Evolutionary conservation across 2,888 invertebrate genomes (phyloP), one percentile per base, ranked within the genome.

Genomic region (Bombylius major): DNA sequence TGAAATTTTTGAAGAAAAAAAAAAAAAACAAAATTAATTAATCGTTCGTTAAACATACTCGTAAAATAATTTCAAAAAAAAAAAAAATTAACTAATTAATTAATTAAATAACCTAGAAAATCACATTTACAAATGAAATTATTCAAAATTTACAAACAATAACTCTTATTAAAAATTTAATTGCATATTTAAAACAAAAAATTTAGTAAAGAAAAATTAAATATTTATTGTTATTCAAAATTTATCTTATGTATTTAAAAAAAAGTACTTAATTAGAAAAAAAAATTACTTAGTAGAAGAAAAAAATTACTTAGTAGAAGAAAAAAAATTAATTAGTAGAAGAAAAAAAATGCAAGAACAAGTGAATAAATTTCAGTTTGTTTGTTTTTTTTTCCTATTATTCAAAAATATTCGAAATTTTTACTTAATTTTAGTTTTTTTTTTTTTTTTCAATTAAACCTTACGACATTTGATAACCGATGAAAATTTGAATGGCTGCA

Each of bases 401-500:
- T n/a, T 8, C 11, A 1, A 11, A 42, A 42, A 42, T 42, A 11
- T 42, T 11, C 11, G 11, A 36, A 44, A 45, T 14, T 45, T 45
- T 7, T 7, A 1, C 6, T 5, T 14, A 45, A 14, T 46, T 55
- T 50, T 53, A 23, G 47, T 55, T n/a, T 50, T 54, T 54, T 39
- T 45, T 32, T 45, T 36, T 48, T 58, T 42, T 39, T 46, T 31
- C 6, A 9, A 56, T 46, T 42, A n/a, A 14, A 52, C 51, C 56
- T 50, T 52, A n/a, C 50, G 45, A 45, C 42, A 45, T 50, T 52
- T 61, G 53, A 58, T 61, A 55, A 56, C 69, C 69, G 67, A 66
- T 64, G 68, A 65, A 59, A 61, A 66, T 69, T 73, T 73, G 74
- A 74, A 75, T 75, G 74, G 74, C 74, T 74, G 74, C 74, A 73